Percentiles rank a stretch among this genome's conserved stretches.
Conservation (phyloP, 2,797 vertebrate genomes). For the Rachycentron canadum region DNA sequence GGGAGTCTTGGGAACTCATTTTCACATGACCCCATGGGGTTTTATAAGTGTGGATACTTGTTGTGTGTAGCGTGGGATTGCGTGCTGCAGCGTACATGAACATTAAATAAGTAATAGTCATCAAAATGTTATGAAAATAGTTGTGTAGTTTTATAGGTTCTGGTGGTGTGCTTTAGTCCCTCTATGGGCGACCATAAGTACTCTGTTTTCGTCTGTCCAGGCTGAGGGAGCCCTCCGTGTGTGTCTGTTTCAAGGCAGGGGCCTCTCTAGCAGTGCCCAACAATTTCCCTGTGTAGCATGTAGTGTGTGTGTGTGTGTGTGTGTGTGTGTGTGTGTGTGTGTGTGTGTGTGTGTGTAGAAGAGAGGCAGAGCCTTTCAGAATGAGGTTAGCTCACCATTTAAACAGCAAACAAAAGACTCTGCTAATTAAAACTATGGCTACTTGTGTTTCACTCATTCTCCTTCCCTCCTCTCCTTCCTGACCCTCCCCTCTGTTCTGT, state of each 20-base stretch:
- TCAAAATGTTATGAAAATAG: conserved; percentile 39
- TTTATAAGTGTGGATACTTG: conserved; percentile 47
- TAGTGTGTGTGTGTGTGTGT: conserved; percentile 33
- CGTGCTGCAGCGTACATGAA: conserved; percentile 39
- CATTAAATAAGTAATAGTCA: conserved; percentile 54
- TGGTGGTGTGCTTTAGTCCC: conserved; percentile 49
- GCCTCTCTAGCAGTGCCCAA: conserved; percentile 40
- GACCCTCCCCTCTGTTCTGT: conserved; percentile 35
- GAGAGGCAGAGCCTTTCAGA: conserved; percentile 52
- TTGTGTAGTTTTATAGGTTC: conserved; percentile 57
- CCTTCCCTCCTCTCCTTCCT: conserved; percentile 33
- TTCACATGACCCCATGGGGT: conserved; percentile 39
- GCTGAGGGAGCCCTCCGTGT: conserved; percentile 53
- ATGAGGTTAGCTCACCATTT: conserved; percentile 75
- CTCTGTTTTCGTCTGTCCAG: conserved; percentile 71
- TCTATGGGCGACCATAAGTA: conserved; percentile 59
- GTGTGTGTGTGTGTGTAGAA: conserved; percentile 37
- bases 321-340: conserved; percentile 33
- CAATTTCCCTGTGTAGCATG: conserved; percentile 26
- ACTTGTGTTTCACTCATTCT: conserved; percentile 67
- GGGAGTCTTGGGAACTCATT: conserved; percentile 46
- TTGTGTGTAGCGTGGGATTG: conserved; percentile 49
- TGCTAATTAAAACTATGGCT: conserved; percentile 73
- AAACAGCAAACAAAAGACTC: conserved; percentile 61
- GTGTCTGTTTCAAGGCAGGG: conserved; percentile 45